Base-by-base conservation (phyloP, 2,888 invertebrate species). In the Omphaloscelis lunosa region DNA sequence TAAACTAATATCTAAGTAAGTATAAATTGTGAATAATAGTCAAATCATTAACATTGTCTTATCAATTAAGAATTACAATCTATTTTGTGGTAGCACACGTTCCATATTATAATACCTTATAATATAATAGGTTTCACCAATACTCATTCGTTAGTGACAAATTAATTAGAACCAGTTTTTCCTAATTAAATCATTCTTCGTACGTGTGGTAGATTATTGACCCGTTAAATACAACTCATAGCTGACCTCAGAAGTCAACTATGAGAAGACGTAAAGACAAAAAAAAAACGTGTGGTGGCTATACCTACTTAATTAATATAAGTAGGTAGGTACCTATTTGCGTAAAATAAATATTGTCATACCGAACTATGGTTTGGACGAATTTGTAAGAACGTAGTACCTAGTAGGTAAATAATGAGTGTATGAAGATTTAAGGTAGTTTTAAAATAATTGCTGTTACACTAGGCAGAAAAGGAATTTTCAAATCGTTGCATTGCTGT, bases 161-260 rank as follows among this genome's bases (percentile, higher is more conserved):
- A 17, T 9, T 23, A 29, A 23, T 23, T 34, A 29, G 6, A 62
- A 77, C 77, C 45, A 12, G 61, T 77, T 68, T 77, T 8, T 15
- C 29, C 29, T 27, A 39, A 74, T 61, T 17, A 48, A 45, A 76
- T 63, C 8, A 23, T 48, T 39, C 15, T 56, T 75, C 17, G 11
- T 45, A 20, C 9, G 4, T 45, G 12, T 12, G 45, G 39, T 29
- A n/a, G n/a, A n/a, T n/a, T n/a, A n/a, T n/a, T n/a, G n/a, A n/a
- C n/a, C n/a, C n/a, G n/a, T n/a, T n/a, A n/a, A n/a, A n/a, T n/a
- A n/a, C n/a, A n/a, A n/a, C n/a, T n/a, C n/a, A n/a, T n/a, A n/a
- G n/a, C n/a, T n/a, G n/a, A n/a, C n/a, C n/a, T n/a, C n/a, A n/a
- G n/a, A n/a, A n/a, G n/a, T n/a, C n/a, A n/a, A n/a, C n/a, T n/a